phyloP scores from a whole-genome alignment of 2,888 invertebrate species.

The Agrochola macilenta region DNA sequence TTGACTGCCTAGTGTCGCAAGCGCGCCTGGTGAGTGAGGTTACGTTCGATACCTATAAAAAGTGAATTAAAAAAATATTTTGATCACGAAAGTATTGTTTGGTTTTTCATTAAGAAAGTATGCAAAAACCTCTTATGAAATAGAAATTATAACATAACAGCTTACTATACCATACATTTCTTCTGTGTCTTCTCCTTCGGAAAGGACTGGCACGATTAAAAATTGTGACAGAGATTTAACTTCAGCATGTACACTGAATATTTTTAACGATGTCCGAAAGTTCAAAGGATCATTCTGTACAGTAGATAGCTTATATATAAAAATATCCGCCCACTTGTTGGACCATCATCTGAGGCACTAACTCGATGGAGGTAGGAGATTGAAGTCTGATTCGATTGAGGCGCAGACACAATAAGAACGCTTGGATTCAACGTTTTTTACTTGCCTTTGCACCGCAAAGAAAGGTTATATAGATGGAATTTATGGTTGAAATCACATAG shows the following conservation, averaged over 20 bases:
- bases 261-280: neutral
- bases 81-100: too few relatives aligned
- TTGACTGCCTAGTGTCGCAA: neutral
- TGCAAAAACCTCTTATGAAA: neutral
- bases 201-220: neutral
- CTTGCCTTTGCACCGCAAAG: conserved; percentile 17
- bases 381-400: conserved; percentile 71
- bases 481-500: conserved; percentile 1
- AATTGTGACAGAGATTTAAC: neutral
- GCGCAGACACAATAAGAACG: conserved; percentile 53
- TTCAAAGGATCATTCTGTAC: conserved; percentile 7
- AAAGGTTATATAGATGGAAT: conserved; percentile 23
- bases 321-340: conserved; percentile 64
- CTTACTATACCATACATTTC: neutral
- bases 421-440: conserved; percentile 27
- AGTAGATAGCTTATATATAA: conserved; percentile 18
- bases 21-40: too few relatives aligned
- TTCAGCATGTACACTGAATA: neutral
- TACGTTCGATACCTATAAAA: too few relatives aligned
- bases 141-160: neutral
- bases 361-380: conserved; percentile 68
- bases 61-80: neutral
- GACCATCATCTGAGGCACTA: conserved; percentile 47
- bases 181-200: too few relatives aligned
- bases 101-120: neutral